These are phyloP conservation scores for Acromyrmex heyeri DNA, from an alignment of 1,140 invertebrate species.

Conservation along the genomic window DNA sequence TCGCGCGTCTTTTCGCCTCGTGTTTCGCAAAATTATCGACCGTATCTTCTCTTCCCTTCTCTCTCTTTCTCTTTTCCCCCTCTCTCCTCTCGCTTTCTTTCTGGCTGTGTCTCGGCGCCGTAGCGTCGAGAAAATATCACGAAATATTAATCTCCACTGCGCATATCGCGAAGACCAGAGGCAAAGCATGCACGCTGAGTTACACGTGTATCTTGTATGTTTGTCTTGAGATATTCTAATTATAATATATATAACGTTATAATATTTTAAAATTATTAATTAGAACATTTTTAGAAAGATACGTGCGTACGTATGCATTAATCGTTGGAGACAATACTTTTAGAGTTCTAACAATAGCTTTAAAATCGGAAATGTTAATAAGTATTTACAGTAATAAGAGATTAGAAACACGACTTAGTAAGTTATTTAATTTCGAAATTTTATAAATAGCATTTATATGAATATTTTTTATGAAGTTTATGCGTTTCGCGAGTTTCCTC, in stretches of 20 bases:
- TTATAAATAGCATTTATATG: neutral
- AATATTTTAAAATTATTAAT: neutral
- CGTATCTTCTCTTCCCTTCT: neutral
- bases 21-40: constrained; percentile 48
- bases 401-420: too few relatives aligned
- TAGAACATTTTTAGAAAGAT: neutral
- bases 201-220: neutral
- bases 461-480: neutral
- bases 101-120: neutral
- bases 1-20: constrained; percentile 50
- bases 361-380: neutral
- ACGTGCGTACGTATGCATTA: too few relatives aligned
- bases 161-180: neutral
- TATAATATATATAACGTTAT: constrained; percentile 15
- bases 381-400: too few relatives aligned
- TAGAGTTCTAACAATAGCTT: neutral
- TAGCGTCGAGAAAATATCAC: constrained; percentile 20
- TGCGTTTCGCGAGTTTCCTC: too few relatives aligned
- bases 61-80: neutral
- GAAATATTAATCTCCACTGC: constrained; percentile 30
- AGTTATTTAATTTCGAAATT: neutral
- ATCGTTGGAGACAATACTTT: neutral
- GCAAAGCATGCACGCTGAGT: neutral
- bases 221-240: constrained; percentile 20
- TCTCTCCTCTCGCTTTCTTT: neutral